Evolutionary conservation across 2,113 vertebrate species (phyloP).

Genomic region (Trematocara nigrifrons): DNA sequence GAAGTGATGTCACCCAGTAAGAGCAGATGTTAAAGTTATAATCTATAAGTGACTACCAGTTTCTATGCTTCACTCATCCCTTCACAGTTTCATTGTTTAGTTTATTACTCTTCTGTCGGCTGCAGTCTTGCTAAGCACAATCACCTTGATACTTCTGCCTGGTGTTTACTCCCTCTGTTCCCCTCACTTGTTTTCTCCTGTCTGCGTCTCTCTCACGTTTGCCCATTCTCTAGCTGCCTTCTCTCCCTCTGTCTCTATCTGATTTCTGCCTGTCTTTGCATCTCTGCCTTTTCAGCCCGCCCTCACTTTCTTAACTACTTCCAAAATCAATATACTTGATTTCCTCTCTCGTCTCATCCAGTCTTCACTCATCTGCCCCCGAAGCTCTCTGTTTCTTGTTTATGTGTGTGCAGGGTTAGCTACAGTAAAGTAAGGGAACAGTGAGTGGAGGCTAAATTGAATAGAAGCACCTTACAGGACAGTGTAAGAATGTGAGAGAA

Average conservation of each 20-base stretch:
- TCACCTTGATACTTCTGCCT: constrained; percentile 18
- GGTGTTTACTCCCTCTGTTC: not conserved
- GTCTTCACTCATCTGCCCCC: constrained; percentile 6
- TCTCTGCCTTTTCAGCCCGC: not conserved
- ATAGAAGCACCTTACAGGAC: not conserved
- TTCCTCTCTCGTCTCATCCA: constrained; percentile 1
- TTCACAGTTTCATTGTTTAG: not conserved
- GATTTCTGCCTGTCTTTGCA: not conserved
- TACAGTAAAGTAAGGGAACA: not conserved
- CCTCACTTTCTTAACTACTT: constrained; percentile 31
- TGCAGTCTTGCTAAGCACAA: not conserved
- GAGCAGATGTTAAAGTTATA: not conserved
- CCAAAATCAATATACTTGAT: constrained; percentile 44
- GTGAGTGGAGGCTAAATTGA: not conserved
- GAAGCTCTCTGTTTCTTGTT: not conserved
- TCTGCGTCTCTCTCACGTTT: not conserved
- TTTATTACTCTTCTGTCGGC: not conserved
- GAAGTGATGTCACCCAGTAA: not conserved
- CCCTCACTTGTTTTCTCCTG: not conserved
- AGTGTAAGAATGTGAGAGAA: not conserved
- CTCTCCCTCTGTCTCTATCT: not conserved
- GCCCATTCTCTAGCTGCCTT: not conserved
- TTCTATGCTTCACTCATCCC: not conserved
- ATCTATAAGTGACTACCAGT: not conserved
- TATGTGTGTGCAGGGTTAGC: not conserved